Evolutionary conservation across 1,140 invertebrate species (phyloP), one percentile per base, ranked within the genome.

Genomic region (Drosophila funebris): DNA sequence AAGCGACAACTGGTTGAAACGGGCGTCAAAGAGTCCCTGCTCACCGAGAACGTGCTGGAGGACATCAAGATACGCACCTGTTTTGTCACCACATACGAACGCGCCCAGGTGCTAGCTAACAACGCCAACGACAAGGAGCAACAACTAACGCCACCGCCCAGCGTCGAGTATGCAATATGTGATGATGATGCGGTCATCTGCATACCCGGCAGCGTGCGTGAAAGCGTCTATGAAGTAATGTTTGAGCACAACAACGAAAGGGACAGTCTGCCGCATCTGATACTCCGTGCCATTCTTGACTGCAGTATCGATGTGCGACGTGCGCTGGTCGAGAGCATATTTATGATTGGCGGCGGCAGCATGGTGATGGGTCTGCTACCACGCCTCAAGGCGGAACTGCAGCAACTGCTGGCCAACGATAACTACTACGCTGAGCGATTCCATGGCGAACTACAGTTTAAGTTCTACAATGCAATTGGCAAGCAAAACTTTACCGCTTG

Each of bases 241-340:
- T 98, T 98, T 93, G 95, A 97, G 90, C 93, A 95, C 72, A 96
- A 97, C 91, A 95, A 95, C 78, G 97, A 98, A 81, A 94, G 96
- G 84, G 93, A 95, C n/a, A 96, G 96, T 52, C 85, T 98, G 56
- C 93, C 96, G 6, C 96, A 96, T n/a, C 94, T 98, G 90, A 94
- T 98, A 75, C 90, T 98, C 7, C 96, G 97, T 92, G 93, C 96
- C 22, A 94, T 98, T 52, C 52, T 96, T 4, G 94, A 95, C 94
- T 96, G 96, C 92, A 95, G 96, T 0, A 92, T 97, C 39, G 97
- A 98, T 92, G 94, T 94, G 16, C 93, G 97, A 31, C 93, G 93
- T 33, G 90, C 92, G 14, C 92, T 98, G 29, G 95, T 96, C 0
- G 95, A 96, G 90, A 98, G 97, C 91, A 95, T 98, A 73, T 91